Evolutionary conservation across 2,888 invertebrate species (phyloP), one percentile per base, ranked within the genome.

Genomic region (Taphrorychus bicolor): DNA sequence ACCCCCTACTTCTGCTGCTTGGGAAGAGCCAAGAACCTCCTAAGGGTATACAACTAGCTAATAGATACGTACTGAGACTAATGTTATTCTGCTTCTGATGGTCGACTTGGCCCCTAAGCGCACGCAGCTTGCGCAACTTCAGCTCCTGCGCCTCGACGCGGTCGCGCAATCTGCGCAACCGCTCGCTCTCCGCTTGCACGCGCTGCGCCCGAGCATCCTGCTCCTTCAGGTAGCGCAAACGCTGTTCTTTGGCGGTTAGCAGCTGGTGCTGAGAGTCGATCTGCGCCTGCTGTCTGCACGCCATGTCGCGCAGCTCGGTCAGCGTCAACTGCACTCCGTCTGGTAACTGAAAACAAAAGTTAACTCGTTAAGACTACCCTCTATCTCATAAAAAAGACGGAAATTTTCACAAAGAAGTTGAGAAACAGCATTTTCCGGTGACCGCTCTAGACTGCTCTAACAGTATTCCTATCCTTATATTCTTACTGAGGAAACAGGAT

Each of bases 221-320:
- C 83, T 95, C 95, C 84, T 95, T 95, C 78, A 97, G 89, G 86
- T 94, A 96, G 81, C 96, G 90, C 83, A 96, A 87, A 79, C 95
- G 87, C 85, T 95, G 95, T 85, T 95, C 95, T 85, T 94, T 94
- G 78, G 95, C 95, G 79, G 94, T 92, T 81, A 96, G 88, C 85
- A 94, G 87, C 85, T 91, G 88, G 83, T 95, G 94, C 87, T 97
- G 97, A 81, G 93, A 91, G 87, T 97, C 96, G 82, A 97, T 96
- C 88, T 97, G 96, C 85, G 95, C 93, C 87, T 97, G 97, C 87
- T 98, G 98, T 81, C 96, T 89, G 83, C 94, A 89, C 83, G 97
- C 97, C 95, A 97, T 97, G 84, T 95, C 95, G 88, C 96, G 95
- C 87, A 97, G 91, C 89, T 97, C 97, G 84, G 92, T 91, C 87